Base-by-base conservation (phyloP, 2,888 invertebrate species). In the Zelleria hepariella region DNA sequence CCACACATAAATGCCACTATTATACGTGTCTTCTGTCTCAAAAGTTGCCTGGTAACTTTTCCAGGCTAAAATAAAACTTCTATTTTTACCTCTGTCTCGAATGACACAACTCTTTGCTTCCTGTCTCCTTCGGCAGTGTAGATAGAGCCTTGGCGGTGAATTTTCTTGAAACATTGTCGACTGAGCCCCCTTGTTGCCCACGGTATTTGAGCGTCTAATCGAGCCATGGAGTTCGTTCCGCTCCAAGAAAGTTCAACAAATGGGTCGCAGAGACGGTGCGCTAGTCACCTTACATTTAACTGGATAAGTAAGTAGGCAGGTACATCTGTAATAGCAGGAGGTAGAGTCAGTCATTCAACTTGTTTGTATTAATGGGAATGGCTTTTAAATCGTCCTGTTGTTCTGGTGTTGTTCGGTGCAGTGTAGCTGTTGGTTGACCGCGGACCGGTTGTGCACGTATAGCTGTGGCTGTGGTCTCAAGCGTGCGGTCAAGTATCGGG, bases 401-500 rank as follows among this genome's bases (percentile, higher is more conserved):
- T 42, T 42, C 32, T 42, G 32, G 15, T 42, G 32, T 15, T 42
- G 15, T 42, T 15, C 1, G 15, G 32, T 42, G 15, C 32, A 23
- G 23, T 4, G 51, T 51, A 51, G 10, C 6, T 51, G 21, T 23
- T 5, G 51, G 21, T 23, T 5, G 51, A 51, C 51, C 54, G n/a
- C 24, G 24, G 69, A 77, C 74, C 76, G 78, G 77, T 77, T 74
- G 72, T 42, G 32, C 32, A 42, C 32, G 32, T 42, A 42, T 42
- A 15, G 32, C 32, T 42, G 32, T 71, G 70, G 32, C 32, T 42
- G 32, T 71, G 70, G 71, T 72, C 27, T 55, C 55, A 20, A 21
- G 24, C 23, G 76, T 74, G 78, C 75, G 78, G 77, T 77, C 73
- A 75, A 55, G 55, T 55, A 55, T 55, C 55, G 55, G 42, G 55